A percentile compares a stretch with the other conserved stretches of the same genome.
These are phyloP conservation scores for Morinoia aosen DNA, from an alignment of 2,888 invertebrate genomes.

Conservation along the genomic window DNA sequence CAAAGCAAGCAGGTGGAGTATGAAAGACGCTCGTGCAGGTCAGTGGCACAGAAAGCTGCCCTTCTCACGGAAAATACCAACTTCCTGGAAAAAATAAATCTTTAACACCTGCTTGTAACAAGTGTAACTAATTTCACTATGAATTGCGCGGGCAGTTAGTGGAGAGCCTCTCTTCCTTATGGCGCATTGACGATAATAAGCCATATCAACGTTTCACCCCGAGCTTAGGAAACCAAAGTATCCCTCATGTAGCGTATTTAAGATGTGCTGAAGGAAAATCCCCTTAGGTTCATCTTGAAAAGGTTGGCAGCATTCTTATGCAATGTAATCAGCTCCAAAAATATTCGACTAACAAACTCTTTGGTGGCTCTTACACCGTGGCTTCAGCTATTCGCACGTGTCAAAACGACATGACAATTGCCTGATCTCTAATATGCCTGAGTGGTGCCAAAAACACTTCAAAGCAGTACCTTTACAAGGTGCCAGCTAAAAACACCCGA, in stretches of 20 bases:
- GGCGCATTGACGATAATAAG: background rate
- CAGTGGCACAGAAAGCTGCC: background rate
- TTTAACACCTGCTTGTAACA: background rate
- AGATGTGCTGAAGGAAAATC: background rate
- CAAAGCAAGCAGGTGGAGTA: background rate
- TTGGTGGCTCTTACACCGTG: background rate
- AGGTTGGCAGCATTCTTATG: background rate
- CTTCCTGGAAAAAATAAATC: background rate
- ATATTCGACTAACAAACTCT: background rate
- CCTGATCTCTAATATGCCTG: background rate
- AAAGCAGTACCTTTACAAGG: background rate
- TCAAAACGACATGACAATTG: background rate
- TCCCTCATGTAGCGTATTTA: background rate
- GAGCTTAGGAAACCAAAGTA: background rate
- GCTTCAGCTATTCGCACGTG: too few relatives aligned
- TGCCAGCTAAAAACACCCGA: background rate
- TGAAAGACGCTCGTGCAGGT: background rate
- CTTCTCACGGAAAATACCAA: background rate
- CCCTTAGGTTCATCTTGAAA: background rate
- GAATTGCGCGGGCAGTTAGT: background rate
- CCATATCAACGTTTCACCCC: background rate
- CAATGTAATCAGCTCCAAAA: background rate
- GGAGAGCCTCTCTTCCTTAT: background rate
- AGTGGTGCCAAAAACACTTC: background rate
- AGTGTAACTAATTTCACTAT: background rate